Percentiles rank a stretch among this genome's conserved stretches.
Evolutionary conservation across 2,797 vertebrate genomes (phyloP).

Genomic region (Heliangelus exortis): DNA sequence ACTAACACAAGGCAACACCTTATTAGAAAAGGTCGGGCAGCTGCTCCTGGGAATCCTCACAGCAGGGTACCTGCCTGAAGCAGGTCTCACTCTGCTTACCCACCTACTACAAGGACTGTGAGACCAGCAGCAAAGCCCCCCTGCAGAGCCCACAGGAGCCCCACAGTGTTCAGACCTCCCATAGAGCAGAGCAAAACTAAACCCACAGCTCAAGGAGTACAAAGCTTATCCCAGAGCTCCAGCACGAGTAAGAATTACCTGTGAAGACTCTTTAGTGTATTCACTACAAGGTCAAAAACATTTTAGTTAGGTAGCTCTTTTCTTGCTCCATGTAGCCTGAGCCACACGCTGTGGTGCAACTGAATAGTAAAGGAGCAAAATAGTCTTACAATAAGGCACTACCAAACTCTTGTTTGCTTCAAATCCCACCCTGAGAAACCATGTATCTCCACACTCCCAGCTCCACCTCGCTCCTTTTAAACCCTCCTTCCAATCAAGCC

Average conservation of each 20-base stretch:
- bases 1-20: background rate
- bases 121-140: background rate
- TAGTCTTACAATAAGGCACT: background rate
- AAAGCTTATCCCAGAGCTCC: background rate
- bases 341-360: fast-evolving
- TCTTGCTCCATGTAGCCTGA: background rate
- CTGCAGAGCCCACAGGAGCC: background rate
- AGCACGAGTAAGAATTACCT: fast-evolving
- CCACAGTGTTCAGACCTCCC: background rate
- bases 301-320: fast-evolving
- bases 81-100: background rate
- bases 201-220: background rate
- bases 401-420: fast-evolving
- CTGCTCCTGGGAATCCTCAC: background rate
- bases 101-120: background rate
- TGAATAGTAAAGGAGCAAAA: background rate
- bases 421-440: background rate
- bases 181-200: fast-evolving
- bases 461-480: background rate
- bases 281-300: background rate
- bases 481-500: background rate
- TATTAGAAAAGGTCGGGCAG: background rate
- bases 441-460: fast-evolving
- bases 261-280: background rate
- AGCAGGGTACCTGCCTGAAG: background rate